A percentile compares a stretch with the other conserved stretches of the same genome.
phyloP scores from a whole-genome alignment of 23 tunicate species.

The Diplosoma virens region DNA sequence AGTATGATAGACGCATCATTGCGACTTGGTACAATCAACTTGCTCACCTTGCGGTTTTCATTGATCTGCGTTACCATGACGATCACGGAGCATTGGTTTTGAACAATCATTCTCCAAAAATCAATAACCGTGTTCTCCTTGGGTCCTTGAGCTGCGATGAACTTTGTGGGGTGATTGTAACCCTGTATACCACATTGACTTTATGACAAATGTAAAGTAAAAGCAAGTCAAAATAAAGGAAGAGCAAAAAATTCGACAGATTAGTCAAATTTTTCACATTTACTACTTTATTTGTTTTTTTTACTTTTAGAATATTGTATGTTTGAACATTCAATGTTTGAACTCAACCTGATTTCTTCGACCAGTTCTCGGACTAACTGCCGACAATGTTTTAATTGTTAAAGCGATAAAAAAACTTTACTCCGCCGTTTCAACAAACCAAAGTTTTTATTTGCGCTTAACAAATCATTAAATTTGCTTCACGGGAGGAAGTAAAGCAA shows the following conservation, averaged over 20 bases:
- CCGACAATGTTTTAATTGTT: background rate
- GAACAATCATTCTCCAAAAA: constrained; percentile 81
- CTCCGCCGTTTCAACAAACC: background rate
- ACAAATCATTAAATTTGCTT: background rate
- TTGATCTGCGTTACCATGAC: constrained; percentile 36
- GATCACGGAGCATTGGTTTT: constrained; percentile 26
- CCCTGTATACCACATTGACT: constrained; percentile 38
- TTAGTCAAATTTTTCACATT: no score
- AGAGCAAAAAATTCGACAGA: no score
- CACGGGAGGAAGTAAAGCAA: background rate
- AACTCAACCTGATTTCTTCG: no score
- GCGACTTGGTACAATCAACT: no score
- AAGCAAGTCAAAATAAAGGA: no score
- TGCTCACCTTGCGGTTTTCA: constrained; percentile 37
- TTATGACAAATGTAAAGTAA: background rate
- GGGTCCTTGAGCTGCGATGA: constrained; percentile 94
- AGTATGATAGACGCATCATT: no score
- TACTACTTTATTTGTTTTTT: no score
- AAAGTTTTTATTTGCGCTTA: background rate
- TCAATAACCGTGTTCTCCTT: constrained; percentile 72
- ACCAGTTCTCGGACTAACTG: no score
- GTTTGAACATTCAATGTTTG: no score
- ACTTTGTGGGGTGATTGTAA: constrained; percentile 68
- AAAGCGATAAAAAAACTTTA: background rate
- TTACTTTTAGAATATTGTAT: no score